A percentile compares a stretch with the other conserved stretches of the same genome.
Conservation (phyloP, 1,140 invertebrate genomes). For the Dufourea novaeangliae region DNA sequence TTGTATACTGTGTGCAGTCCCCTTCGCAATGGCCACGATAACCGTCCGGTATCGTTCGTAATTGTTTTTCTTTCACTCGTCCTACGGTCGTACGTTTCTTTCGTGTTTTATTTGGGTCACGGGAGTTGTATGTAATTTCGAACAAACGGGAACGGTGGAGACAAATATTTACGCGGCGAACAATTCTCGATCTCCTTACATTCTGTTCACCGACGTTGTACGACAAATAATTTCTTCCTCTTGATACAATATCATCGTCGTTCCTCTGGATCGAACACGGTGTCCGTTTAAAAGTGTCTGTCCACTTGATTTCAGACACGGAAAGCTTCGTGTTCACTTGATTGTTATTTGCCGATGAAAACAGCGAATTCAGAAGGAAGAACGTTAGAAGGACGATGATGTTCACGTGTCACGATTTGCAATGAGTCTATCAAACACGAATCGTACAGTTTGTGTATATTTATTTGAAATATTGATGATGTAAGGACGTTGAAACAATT, state of each 20-base stretch:
- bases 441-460: no score
- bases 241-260: not conserved
- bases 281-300: no score
- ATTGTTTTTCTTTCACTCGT: not conserved
- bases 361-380: no score
- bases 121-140: conserved; percentile 24
- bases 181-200: conserved; percentile 12
- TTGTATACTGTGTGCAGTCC: not conserved
- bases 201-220: not conserved
- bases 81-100: not conserved
- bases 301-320: not conserved
- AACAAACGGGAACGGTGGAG: not conserved
- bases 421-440: no score
- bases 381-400: no score
- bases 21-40: not conserved
- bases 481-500: no score
- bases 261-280: not conserved
- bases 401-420: no score
- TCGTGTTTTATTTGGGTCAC: not conserved
- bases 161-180: conserved; percentile 24
- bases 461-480: no score
- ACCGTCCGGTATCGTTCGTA: not conserved
- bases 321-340: no score
- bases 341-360: no score
- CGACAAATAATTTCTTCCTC: not conserved